Conservation (phyloP, 37 sponge, comb jelly and placozoan genomes). For the Beroe forskalii region DNA sequence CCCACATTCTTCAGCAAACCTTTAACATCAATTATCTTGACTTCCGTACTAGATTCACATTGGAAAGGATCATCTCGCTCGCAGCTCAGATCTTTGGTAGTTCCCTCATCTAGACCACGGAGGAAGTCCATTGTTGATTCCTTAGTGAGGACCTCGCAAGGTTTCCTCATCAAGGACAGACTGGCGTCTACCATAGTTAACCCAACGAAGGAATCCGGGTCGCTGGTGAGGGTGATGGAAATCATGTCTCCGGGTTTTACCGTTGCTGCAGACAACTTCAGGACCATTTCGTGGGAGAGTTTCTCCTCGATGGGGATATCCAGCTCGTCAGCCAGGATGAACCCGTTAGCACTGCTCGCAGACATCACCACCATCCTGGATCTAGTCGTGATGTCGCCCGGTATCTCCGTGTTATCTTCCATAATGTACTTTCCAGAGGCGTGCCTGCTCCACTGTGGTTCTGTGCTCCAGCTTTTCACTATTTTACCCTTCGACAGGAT, state of each 20-base stretch:
- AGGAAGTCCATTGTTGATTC: constrained; percentile 12
- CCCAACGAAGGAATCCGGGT: constrained; percentile 34
- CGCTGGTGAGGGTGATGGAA: background rate
- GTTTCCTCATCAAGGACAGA: background rate
- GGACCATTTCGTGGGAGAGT: background rate
- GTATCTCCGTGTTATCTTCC: background rate
- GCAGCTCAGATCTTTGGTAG: background rate
- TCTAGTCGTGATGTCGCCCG: background rate
- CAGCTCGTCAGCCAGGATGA: constrained; percentile 10
- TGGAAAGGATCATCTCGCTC: constrained; percentile 44
- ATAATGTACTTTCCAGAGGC: background rate
- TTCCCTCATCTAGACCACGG: background rate
- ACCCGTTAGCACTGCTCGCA: background rate
- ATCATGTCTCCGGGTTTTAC: constrained; percentile 26
- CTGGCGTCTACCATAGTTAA: background rate
- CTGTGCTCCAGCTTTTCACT: background rate
- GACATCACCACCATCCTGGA: background rate
- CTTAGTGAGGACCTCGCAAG: constrained; percentile 51
- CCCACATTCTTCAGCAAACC: constrained; percentile 7
- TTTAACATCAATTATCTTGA: constrained; percentile 45
- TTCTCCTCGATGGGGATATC: background rate
- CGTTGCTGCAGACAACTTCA: background rate
- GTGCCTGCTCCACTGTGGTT: background rate
- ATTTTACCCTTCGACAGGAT: constrained; percentile 42
- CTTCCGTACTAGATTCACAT: constrained; percentile 39